Conservation (phyloP, 2,888 invertebrate species). For the Cataglyphis cursor region DNA sequence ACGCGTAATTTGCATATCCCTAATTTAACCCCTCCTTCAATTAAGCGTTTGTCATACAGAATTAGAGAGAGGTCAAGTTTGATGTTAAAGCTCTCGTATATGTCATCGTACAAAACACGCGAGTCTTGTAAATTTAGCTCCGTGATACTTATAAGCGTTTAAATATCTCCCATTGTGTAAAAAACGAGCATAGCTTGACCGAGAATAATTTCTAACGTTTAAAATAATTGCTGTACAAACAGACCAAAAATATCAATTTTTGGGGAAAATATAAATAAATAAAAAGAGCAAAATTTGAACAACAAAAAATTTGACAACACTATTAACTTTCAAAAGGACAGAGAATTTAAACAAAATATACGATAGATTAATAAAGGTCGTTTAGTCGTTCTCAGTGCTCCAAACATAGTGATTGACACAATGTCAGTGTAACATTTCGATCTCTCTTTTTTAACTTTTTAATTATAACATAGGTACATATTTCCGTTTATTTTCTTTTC, state of each 20-base stretch:
- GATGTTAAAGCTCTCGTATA: not conserved
- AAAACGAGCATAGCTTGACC: not conserved
- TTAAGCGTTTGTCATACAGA: constrained; percentile 51
- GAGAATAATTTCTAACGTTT: not conserved
- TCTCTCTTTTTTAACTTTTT: too few relatives aligned
- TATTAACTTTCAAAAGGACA: too few relatives aligned
- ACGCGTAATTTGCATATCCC: not conserved
- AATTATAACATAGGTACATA: too few relatives aligned
- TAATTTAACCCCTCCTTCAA: constrained; percentile 52
- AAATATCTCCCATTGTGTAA: not conserved
- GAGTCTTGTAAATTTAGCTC: constrained; percentile 5
- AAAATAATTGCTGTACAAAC: not conserved
- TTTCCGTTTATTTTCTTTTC: too few relatives aligned
- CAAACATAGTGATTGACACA: too few relatives aligned
- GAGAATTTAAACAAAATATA: too few relatives aligned
- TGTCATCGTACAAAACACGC: not conserved
- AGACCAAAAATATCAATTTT: not conserved
- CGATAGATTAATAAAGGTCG: too few relatives aligned
- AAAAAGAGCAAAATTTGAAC: not conserved
- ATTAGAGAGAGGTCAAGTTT: constrained; percentile 2
- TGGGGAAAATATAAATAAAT: not conserved
- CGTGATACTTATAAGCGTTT: not conserved
- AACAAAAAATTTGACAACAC: too few relatives aligned
- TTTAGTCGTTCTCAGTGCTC: too few relatives aligned
- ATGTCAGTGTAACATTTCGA: too few relatives aligned